phyloP scores from a whole-genome alignment of 2,797 vertebrate species.

The Cygnus olor region DNA sequence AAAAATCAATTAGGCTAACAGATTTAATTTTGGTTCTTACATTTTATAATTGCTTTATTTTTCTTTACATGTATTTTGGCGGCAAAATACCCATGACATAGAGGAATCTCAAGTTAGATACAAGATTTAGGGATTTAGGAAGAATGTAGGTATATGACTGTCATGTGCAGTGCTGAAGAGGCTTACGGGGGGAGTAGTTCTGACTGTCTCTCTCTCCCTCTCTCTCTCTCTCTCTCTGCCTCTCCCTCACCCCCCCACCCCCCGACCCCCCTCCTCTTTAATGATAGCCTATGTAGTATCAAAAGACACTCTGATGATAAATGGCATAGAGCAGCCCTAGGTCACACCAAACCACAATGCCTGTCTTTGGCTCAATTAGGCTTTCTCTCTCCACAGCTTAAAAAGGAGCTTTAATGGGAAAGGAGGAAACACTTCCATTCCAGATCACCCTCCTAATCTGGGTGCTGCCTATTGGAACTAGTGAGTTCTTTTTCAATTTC shows the following conservation, averaged over 20 bases:
- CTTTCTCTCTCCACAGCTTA: not conserved
- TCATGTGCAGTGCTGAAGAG: not conserved
- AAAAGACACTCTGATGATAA: not conserved
- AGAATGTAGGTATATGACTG: not conserved
- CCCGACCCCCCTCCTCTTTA: not conserved
- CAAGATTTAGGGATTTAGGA: not conserved
- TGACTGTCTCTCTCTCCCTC: not conserved
- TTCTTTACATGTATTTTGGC: not conserved
- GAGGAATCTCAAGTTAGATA: not conserved
- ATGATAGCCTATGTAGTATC: not conserved
- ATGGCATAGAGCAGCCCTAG: not conserved
- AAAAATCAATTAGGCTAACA: not conserved
- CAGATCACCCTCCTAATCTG: not conserved
- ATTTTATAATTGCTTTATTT: not conserved
- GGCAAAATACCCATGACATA: not conserved
- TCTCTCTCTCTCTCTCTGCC: no score
- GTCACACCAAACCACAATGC: not conserved
- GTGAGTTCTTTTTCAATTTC: not conserved
- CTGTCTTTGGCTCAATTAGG: not conserved
- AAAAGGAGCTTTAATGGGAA: not conserved
- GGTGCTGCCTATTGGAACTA: not conserved
- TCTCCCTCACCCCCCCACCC: no score
- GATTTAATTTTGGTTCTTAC: not conserved
- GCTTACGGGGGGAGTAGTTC: not conserved
- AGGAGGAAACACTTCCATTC: not conserved